phyloP scores from a whole-genome alignment of 2,888 invertebrate species.

The Lepas anatifera region DNA sequence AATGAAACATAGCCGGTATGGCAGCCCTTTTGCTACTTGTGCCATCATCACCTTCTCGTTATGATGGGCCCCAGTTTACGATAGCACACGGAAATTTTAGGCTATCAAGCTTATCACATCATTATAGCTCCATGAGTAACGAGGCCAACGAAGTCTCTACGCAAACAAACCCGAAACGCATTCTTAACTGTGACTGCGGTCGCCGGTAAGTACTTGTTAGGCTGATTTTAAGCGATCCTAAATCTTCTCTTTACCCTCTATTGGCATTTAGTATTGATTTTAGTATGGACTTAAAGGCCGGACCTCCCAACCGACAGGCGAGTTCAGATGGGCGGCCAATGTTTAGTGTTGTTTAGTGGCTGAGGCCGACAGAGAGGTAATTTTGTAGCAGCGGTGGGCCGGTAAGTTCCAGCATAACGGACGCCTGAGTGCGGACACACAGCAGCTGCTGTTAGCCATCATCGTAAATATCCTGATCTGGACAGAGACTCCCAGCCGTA shows the following conservation, averaged over 20 bases:
- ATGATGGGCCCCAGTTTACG: no score
- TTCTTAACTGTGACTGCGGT: neutral
- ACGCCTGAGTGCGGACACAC: no score
- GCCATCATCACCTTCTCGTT: no score
- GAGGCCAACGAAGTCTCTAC: neutral
- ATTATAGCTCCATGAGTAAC: neutral
- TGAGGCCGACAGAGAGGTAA: neutral
- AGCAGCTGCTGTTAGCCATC: no score
- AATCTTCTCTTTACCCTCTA: neutral
- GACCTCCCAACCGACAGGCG: neutral
- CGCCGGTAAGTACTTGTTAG: neutral
- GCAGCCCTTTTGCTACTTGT: no score
- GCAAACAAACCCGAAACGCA: neutral
- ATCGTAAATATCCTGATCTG: no score
- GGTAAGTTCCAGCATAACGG: no score
- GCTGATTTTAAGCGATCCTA: constrained; percentile 1
- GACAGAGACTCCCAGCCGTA: no score
- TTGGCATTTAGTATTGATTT: constrained; percentile 4
- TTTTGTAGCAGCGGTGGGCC: no score
- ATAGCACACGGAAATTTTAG: neutral
- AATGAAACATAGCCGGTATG: no score
- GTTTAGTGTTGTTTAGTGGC: neutral
- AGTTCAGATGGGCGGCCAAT: no score
- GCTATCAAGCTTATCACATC: neutral
- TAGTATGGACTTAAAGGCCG: neutral